Evolutionary conservation across 2,888 invertebrate genomes (phyloP).

Genomic region (Gastracanthus pulcherrimus): DNA sequence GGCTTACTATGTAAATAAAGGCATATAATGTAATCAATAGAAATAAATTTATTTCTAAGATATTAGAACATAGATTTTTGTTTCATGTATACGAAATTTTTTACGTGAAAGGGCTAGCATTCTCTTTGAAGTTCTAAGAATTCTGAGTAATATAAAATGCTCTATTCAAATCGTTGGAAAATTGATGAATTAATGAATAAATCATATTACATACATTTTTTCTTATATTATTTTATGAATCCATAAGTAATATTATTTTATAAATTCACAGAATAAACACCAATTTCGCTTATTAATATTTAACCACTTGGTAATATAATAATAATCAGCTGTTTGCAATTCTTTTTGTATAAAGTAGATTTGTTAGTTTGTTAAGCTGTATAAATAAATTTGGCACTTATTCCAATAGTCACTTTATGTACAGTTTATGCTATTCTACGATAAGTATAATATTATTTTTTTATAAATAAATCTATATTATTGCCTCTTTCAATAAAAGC

Average conservation of each 20-base stretch:
- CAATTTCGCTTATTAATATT: no score
- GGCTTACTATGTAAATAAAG: no score
- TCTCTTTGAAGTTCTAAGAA: neutral
- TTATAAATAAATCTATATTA: neutral
- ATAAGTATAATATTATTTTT: constrained; percentile 3
- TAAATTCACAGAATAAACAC: neutral
- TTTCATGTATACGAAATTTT: neutral
- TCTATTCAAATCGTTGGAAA: neutral
- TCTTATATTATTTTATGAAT: neutral
- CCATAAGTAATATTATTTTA: neutral
- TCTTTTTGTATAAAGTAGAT: no score
- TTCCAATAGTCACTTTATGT: neutral
- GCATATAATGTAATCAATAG: no score
- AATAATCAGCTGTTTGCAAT: neutral
- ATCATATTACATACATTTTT: neutral
- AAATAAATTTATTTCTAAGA: no score
- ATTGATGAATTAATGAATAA: neutral
- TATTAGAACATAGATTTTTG: neutral
- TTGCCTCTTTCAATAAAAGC: neutral
- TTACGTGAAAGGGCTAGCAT: neutral
- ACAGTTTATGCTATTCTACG: neutral
- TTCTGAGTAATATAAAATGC: neutral
- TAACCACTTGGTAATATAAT: no score
- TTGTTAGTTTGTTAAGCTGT: no score
- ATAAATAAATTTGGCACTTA: neutral